These are phyloP conservation scores for Zosterops pallidus DNA, from an alignment of 2,113 vertebrate genomes.

Conservation along the genomic window DNA sequence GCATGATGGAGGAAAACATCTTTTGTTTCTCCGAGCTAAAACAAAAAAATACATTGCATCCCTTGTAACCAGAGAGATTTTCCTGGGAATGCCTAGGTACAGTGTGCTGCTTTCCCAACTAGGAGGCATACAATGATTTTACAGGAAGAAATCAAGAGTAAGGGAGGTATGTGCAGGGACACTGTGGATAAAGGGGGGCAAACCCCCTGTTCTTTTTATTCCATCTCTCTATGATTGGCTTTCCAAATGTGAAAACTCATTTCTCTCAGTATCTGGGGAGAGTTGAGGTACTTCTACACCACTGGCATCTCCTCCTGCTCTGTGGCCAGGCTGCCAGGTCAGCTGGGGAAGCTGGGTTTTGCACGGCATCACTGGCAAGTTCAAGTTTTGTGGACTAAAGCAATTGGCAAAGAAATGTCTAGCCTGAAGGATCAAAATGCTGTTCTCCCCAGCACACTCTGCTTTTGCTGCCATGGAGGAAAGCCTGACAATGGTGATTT, in stretches of 20 bases:
- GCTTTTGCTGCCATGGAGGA: not conserved
- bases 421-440: not conserved
- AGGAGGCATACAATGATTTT: not conserved
- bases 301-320: not conserved
- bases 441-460: not conserved
- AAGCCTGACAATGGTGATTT: not conserved
- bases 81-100: not conserved
- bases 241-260: not conserved
- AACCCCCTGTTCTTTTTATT: not conserved
- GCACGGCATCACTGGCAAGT: not conserved
- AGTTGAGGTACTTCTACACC: not conserved
- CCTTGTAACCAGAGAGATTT: not conserved
- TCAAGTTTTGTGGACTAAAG: not conserved
- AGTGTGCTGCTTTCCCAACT: not conserved
- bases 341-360: not conserved
- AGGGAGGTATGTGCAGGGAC: not conserved
- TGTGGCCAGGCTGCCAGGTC: not conserved
- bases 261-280: not conserved
- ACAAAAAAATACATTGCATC: not conserved
- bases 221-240: not conserved
- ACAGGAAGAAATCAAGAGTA: not conserved
- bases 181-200: not conserved
- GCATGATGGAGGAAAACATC: not conserved
- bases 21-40: not conserved
- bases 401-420: not conserved